Conservation (phyloP, 1,140 invertebrate genomes). For the Periplaneta americana region DNA sequence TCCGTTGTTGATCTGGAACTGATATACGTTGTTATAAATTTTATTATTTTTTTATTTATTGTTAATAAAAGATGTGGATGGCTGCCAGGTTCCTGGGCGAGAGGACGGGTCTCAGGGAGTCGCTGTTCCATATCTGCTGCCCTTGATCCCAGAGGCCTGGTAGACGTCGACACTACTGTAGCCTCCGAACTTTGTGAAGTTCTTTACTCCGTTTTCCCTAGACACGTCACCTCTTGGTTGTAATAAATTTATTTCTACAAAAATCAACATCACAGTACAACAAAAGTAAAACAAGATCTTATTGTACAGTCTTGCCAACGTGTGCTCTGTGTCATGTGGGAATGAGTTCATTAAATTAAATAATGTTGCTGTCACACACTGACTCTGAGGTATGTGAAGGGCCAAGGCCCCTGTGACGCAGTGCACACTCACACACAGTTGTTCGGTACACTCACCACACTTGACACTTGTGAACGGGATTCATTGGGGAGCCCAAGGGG, state of each 20-base stretch:
- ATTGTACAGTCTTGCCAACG: neutral
- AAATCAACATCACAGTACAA: neutral
- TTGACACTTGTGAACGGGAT: constrained; percentile 55
- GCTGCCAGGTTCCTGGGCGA: neutral
- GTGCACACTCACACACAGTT: neutral
- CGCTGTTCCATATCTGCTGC: neutral
- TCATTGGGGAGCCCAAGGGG: constrained; percentile 48
- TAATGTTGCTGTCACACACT: too few relatives aligned
- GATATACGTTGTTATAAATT: neutral
- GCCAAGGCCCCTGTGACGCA: neutral
- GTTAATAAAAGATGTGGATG: neutral
- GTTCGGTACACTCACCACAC: constrained; percentile 5
- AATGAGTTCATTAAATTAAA: neutral
- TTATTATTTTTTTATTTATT: neutral
- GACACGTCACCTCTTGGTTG: neutral
- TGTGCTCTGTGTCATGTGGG: neutral
- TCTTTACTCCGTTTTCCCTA: neutral
- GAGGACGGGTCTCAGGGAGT: neutral
- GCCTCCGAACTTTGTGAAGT: neutral
- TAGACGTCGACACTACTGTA: too few relatives aligned
- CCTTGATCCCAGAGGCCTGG: neutral
- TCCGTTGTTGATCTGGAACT: neutral
- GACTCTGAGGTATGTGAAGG: neutral
- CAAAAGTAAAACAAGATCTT: neutral
- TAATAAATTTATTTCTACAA: neutral